Evolutionary conservation across 2,888 invertebrate species (phyloP).

Genomic region (Cartodere bifasciata): DNA sequence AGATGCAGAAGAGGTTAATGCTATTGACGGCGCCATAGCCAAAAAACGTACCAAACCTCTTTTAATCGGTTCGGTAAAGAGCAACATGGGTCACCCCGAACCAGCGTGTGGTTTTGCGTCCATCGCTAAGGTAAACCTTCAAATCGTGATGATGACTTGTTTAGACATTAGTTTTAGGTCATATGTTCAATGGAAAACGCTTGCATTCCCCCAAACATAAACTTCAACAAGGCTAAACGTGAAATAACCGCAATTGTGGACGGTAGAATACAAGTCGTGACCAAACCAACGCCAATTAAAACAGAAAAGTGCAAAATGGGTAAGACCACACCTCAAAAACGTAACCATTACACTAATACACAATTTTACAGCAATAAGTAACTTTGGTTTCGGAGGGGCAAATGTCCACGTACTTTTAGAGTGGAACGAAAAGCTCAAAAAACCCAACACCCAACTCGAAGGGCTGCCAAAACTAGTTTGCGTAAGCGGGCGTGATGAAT

Average conservation of each 20-base stretch:
- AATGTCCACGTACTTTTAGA: slow-evolving; percentile 38
- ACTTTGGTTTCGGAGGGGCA: slow-evolving; percentile 53
- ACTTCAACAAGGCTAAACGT: slow-evolving; percentile 37
- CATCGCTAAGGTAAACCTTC: too few species aligned
- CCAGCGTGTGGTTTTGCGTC: too few species aligned
- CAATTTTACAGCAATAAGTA: slow-evolving; percentile 64
- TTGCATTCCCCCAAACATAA: slow-evolving; percentile 42
- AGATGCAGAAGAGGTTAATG: too few species aligned
- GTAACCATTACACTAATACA: neutral
- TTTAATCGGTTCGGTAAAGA: too few species aligned
- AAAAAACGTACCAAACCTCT: too few species aligned
- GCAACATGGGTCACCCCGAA: too few species aligned
- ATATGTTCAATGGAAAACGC: slow-evolving; percentile 36
- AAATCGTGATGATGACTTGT: too few species aligned
- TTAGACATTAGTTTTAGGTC: too few species aligned
- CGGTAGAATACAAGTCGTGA: slow-evolving; percentile 32
- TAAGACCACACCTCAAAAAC: slow-evolving; percentile 39
- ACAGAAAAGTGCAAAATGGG: slow-evolving; percentile 30
- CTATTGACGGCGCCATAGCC: too few species aligned
- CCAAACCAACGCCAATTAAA: slow-evolving; percentile 35
- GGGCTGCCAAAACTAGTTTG: slow-evolving; percentile 33
- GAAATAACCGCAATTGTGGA: slow-evolving; percentile 8
- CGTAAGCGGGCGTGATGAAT: slow-evolving; percentile 17
- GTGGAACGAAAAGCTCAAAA: slow-evolving; percentile 31
- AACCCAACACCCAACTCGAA: slow-evolving; percentile 8